Evolutionary conservation across 2,797 vertebrate species (phyloP).

Genomic region (Orestias chungarensis): DNA sequence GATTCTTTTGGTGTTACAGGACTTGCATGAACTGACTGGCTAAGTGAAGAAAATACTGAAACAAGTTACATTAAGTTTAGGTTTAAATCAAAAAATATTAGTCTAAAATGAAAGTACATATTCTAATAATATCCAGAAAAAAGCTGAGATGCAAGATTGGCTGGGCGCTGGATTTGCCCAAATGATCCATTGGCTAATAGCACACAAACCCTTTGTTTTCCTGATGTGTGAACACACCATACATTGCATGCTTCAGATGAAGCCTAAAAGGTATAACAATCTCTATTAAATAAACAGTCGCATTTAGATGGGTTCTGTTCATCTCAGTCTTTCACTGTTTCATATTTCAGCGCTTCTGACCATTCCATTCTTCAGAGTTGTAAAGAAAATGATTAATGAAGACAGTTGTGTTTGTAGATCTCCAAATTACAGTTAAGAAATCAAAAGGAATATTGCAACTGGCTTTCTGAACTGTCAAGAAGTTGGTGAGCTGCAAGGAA

Average conservation of each 20-base stretch:
- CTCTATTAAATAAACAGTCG: background rate
- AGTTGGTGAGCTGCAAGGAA: too few species aligned
- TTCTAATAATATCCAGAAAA: background rate
- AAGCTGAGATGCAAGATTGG: background rate
- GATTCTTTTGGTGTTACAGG: background rate
- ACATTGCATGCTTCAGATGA: too few species aligned
- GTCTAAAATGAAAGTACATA: background rate
- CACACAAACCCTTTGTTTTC: background rate
- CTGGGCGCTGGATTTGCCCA: background rate
- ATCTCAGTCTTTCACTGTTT: background rate
- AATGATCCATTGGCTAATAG: background rate
- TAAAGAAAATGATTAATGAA: too few species aligned
- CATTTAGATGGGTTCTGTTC: background rate
- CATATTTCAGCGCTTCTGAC: background rate
- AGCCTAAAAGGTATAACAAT: background rate
- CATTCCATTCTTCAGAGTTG: background rate
- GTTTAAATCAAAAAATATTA: background rate
- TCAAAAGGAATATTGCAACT: too few species aligned
- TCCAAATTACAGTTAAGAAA: too few species aligned
- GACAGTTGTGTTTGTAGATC: too few species aligned
- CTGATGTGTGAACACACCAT: background rate
- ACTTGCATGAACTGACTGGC: background rate
- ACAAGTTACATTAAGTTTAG: background rate
- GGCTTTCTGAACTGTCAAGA: too few species aligned
- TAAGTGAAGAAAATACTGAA: too few species aligned